Base-by-base conservation (phyloP, 2,113 vertebrate species). In the Chaetorhynchus papuensis region DNA sequence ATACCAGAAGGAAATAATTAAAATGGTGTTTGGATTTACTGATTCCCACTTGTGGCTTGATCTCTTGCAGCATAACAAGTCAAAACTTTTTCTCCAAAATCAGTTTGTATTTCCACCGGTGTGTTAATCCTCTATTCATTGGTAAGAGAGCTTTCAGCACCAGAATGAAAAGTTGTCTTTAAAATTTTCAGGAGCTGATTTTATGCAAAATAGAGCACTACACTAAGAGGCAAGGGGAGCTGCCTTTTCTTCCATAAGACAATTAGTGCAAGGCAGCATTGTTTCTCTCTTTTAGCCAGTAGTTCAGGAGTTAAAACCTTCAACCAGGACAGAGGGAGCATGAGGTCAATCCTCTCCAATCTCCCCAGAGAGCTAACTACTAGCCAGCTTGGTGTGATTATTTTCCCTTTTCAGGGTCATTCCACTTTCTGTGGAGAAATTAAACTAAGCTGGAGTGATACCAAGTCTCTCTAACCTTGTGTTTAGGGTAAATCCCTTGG, bases 391-490 rank as follows among this genome's bases (percentile, higher is more conserved):
- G 5, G 23, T 56, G 20, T 39, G 45, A 65, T 70, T 75, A 69
- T 65, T 18, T 20, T 19, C 3, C 1, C 22, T 91, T 81, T 69
- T 45, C 80, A 89, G 50, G 60, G 60, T 23, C 12, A 65, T 47
- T 47, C 61, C n/a, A 60, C 45, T 61, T 83, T 65, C 65, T 52
- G 49, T 31, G 33, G 54, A 89, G 15, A 41, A 89, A 86, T 75
- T 86, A 70, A 92, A 5, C 21, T 15, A 33, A 59, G 26, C 3
- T 78, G 45, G 56, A 83, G 35, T 16, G 26, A 45, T 42, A 74
- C 16, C 22, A 89, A n/a, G 31, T 42, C 41, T 50, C 57, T 72
- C n/a, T 37, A 49, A 59, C 33, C 13, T 60, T 0, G 0, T n/a
- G 19, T 56, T 75, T 21, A 57, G n/a, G 27, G 16, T 24, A 83